Conservation (phyloP, 2,797 vertebrate genomes). For the Poeciliopsis turneri region DNA sequence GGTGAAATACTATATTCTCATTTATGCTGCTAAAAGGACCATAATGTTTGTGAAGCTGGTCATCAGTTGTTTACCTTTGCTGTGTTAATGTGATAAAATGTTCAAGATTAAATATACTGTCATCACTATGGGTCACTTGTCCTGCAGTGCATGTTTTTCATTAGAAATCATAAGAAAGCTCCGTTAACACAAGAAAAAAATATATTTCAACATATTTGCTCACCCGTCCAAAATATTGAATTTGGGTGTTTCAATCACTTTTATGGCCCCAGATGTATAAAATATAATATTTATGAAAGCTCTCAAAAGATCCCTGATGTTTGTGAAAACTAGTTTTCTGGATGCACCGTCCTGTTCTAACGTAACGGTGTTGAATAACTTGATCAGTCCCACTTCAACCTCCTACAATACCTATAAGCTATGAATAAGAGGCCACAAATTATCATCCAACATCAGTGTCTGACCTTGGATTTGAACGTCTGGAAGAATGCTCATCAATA, state of each 20-base stretch:
- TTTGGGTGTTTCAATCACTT: background rate
- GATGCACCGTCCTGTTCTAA: background rate
- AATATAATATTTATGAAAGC: background rate
- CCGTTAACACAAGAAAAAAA: background rate
- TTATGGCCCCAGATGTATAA: background rate
- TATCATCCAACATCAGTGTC: background rate
- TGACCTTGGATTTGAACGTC: background rate
- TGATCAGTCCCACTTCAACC: background rate
- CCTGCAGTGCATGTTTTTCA: conserved; percentile 3
- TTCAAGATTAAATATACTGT: background rate
- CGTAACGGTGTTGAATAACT: background rate
- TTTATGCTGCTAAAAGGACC: background rate
- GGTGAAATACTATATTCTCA: background rate
- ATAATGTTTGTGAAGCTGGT: background rate
- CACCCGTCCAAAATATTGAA: background rate
- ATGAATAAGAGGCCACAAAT: background rate
- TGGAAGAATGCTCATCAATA: background rate
- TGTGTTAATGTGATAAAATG: background rate
- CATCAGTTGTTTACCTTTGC: background rate
- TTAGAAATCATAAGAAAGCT: conserved; percentile 12
- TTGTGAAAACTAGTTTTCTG: background rate
- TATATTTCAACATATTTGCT: background rate
- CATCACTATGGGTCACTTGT: background rate
- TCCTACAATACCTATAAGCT: background rate
- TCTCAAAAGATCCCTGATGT: background rate